phyloP scores from a whole-genome alignment of 2,797 vertebrate genomes.

The Spea hammondii region DNA sequence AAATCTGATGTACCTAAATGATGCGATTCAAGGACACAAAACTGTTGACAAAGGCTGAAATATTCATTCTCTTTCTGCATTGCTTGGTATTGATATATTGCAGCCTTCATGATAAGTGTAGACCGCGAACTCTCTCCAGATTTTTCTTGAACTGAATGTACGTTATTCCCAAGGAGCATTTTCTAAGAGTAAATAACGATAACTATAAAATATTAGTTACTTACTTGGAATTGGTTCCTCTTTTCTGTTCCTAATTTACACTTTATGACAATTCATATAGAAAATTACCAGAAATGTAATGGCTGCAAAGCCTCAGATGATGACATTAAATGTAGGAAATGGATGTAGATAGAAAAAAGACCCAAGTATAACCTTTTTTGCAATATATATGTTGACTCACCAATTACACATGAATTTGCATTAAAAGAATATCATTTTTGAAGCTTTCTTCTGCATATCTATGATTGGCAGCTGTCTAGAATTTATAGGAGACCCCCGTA shows the following conservation, averaged over 20 bases:
- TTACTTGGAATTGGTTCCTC: neutral
- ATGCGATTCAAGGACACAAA: conserved; percentile 2
- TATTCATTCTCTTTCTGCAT: neutral
- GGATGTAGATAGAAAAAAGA: too few species aligned
- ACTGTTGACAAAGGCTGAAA: neutral
- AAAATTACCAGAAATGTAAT: too few species aligned
- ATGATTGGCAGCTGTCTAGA: too few species aligned
- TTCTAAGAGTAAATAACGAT: neutral
- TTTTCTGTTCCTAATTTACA: neutral
- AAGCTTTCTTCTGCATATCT: too few species aligned
- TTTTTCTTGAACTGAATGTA: neutral
- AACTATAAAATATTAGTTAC: neutral
- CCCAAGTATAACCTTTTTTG: too few species aligned
- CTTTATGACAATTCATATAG: too few species aligned
- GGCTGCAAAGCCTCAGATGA: too few species aligned
- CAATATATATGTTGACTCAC: too few species aligned
- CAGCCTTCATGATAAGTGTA: neutral
- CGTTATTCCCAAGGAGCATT: neutral
- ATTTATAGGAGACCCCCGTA: too few species aligned
- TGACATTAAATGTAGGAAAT: too few species aligned
- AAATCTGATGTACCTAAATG: conserved; percentile 2
- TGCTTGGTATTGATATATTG: neutral
- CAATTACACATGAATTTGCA: neutral
- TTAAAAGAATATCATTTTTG: neutral
- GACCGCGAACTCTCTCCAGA: neutral